Conservation (phyloP, 1,140 invertebrate genomes). For the Paraescarpia echinospica region DNA sequence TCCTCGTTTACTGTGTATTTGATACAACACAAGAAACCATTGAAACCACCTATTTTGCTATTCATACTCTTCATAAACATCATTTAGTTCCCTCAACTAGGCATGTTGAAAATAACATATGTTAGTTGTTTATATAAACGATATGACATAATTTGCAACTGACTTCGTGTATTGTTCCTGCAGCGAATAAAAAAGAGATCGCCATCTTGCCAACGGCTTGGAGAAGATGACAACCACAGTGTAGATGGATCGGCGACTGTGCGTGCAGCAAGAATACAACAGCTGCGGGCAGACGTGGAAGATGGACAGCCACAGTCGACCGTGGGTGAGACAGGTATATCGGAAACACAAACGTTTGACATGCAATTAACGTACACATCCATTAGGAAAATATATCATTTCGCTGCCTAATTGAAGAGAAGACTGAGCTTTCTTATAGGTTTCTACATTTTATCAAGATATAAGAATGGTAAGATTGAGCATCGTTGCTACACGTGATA, state of each 20-base stretch:
- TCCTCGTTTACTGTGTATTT: too few relatives aligned
- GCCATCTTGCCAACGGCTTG: neutral
- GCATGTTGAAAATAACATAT: too few relatives aligned
- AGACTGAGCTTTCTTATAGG: neutral
- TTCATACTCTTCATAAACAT: too few relatives aligned
- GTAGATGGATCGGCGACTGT: neutral
- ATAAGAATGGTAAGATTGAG: neutral
- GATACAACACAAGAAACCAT: too few relatives aligned
- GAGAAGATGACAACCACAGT: neutral
- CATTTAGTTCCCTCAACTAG: too few relatives aligned
- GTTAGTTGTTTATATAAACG: too few relatives aligned
- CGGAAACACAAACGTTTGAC: neutral
- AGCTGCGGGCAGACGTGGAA: neutral
- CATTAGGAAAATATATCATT: neutral
- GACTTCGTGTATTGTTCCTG: neutral
- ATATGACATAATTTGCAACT: too few relatives aligned
- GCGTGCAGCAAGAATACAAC: neutral
- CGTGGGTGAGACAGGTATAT: neutral
- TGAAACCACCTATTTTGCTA: too few relatives aligned
- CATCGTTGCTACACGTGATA: neutral
- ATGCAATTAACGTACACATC: neutral
- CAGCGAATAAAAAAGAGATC: neutral
- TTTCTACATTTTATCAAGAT: neutral
- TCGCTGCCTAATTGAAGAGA: neutral
- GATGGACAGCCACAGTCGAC: neutral